Evolutionary conservation across 2,797 vertebrate genomes (phyloP), one percentile per base, ranked within the genome.

Genomic region (Poecilia wingei): DNA sequence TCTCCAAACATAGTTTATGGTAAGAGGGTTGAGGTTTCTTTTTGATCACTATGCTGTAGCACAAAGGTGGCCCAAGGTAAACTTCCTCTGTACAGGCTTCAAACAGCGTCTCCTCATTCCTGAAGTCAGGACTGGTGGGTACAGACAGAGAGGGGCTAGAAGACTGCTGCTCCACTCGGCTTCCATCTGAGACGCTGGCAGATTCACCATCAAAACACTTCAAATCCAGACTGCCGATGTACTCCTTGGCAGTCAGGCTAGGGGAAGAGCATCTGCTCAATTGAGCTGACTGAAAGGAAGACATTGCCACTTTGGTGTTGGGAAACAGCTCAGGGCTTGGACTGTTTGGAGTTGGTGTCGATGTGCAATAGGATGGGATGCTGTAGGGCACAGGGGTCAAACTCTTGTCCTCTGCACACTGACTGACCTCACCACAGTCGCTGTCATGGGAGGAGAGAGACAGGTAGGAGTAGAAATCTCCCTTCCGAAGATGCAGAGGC

Each of bases 391-490:
- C 82, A 0, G 97, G 96, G 22, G 95, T 93, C 84, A 84, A 95
- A 87, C 96, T 96, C 85, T 96, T 96, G 83, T 98, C 97, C 69
- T 98, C 97, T 25, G 92, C 20, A 76, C 96, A 97, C 88, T 87
- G 97, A 79, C 92, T 96, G 86, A 99, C 96, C 86, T 99, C 98
- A 22, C 98, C 98, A 80, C 98, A 99, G 93, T 99, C 98, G 83
- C 98, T 99, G 94, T 99, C 98, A 82, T 99, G 98, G 76, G 98
- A 99, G 76, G 98, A 99, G 80, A 99, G 97, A 10, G 98, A 99
- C 88, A 99, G 94, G 81, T 99, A 99, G 79, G 98, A 97, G 95
- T 99, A 99, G 91, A 99, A 99, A 93, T 99, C 98, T 2, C 98
- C 97, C 79, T 98, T 98, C 49, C 97, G 96, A 51, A 99, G 95